phyloP scores from a whole-genome alignment of 2,888 invertebrate species.

The Sphaerophoria taeniata region DNA sequence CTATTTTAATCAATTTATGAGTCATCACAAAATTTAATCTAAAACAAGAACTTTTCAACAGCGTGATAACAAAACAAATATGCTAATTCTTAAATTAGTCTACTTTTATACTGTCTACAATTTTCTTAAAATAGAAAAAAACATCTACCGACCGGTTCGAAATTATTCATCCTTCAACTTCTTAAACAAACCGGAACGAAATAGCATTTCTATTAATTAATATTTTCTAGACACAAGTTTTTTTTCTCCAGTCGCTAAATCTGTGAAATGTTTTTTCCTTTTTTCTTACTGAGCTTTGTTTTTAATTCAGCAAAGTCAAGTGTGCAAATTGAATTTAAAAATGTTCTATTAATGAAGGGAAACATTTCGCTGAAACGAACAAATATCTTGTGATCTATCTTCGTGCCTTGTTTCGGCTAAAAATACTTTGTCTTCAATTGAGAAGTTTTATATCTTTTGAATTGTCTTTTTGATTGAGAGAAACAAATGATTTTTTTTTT shows the following conservation, averaged over 20 bases:
- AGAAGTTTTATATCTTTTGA: slow-evolving; percentile 8
- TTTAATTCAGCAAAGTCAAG: slow-evolving; percentile 13
- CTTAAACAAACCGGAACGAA: not conserved
- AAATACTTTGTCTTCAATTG: slow-evolving; percentile 9
- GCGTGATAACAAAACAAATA: too few relatives aligned
- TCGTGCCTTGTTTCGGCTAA: not conserved
- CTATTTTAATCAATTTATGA: too few relatives aligned
- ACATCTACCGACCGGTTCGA: not conserved
- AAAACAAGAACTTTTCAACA: too few relatives aligned
- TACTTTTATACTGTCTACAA: too few relatives aligned
- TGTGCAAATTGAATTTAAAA: slow-evolving; percentile 16
- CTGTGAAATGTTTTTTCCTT: not conserved
- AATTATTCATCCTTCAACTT: not conserved
- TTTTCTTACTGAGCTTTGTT: not conserved
- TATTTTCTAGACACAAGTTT: not conserved
- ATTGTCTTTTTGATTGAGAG: slow-evolving; percentile 4
- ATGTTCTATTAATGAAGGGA: slow-evolving; percentile 29
- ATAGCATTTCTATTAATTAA: slow-evolving; percentile 13
- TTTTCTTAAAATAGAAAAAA: too few relatives aligned
- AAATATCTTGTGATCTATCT: slow-evolving; percentile 11
- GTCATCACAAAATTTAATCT: too few relatives aligned
- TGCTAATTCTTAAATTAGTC: too few relatives aligned
- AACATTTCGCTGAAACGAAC: not conserved
- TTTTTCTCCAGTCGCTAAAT: not conserved
- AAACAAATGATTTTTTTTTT: slow-evolving; percentile 6